Base-by-base conservation (phyloP, 2,888 invertebrate genomes). In the Clistopyga incitator region DNA sequence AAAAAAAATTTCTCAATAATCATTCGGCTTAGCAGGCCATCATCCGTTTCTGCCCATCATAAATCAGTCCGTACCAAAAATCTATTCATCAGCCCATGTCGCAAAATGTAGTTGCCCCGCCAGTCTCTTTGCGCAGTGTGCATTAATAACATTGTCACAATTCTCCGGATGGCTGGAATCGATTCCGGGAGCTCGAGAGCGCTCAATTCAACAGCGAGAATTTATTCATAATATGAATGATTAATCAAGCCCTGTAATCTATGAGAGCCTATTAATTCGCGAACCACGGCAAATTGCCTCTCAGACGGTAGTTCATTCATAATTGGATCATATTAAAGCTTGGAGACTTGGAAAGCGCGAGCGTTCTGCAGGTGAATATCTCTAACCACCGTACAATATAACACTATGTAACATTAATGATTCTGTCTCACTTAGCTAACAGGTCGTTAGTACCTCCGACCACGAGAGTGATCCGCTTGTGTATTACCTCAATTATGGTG, bases 401-500 rank as follows among this genome's bases (percentile, higher is more conserved):
- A 23, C 20, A 47, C 70, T 65, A 34, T 81, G 76, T 71, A 71
- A 75, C 74, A 67, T 61, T 34, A 52, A 50, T 61, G 56, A 65
- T 45, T 64, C 34, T 45, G 15, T 64, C 15, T 42, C 18, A 50
- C 34, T 59, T 42, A 38, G 29, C 29, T 20, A 65, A 56, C 38
- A 64, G 71, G 56, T 76, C 38, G 59, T 76, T 79, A 56, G 45
- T 56, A 59, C 72, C n/a, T 25, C 23, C 42, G 42, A 56, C 18
- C 50, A 18, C 54, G 54, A 54, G 34, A 34, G 3, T n/a, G 1
- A 42, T 56, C 18, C 70, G 38, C 78, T 52, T 74, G 78, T 18
- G 52, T 38, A 52, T 72, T 83, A 18, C 67, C 79, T 59, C 59
- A 83, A 83, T 83, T 79, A 83, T 67, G 65, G 29, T 38, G 79